Evolutionary conservation across 2,113 vertebrate genomes (phyloP).

Genomic region (Silurus glanis): DNA sequence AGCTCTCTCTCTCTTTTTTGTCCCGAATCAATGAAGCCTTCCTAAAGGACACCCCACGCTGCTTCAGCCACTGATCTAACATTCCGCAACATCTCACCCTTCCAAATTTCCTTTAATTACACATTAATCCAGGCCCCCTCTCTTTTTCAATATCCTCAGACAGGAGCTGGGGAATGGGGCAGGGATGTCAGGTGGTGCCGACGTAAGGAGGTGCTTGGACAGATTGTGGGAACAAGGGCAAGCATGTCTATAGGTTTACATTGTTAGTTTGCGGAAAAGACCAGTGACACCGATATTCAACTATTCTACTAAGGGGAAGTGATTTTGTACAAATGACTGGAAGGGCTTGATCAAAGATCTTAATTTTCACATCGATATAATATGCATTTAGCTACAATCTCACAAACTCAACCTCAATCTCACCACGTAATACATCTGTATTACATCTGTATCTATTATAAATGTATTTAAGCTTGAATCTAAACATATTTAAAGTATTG

Average conservation of each 20-base stretch:
- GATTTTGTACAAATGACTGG: background rate
- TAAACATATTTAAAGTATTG: background rate
- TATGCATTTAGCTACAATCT: background rate
- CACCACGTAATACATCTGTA: background rate
- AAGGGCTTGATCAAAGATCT: background rate
- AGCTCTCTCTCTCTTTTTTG: conserved; percentile 87
- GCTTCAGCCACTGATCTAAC: conserved; percentile 99
- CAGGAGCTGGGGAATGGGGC: conserved; percentile 71
- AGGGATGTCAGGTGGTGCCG: conserved; percentile 72
- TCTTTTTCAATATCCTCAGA: conserved; percentile 94
- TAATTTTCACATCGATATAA: background rate
- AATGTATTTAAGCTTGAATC: background rate
- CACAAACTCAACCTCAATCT: too few species aligned
- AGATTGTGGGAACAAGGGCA: conserved; percentile 78
- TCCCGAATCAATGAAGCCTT: conserved; percentile 99
- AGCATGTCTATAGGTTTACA: conserved; percentile 68
- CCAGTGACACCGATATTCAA: conserved; percentile 26
- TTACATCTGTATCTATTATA: too few species aligned
- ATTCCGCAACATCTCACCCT: conserved; percentile 98
- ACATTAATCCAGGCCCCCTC: conserved; percentile 95
- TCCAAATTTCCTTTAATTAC: conserved; percentile 99
- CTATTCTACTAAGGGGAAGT: background rate
- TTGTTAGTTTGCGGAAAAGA: conserved; percentile 64
- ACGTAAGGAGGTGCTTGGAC: conserved; percentile 72
- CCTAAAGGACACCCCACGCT: conserved; percentile 99